phyloP scores from a whole-genome alignment of 2,888 invertebrate genomes.

The Apodemia hepburni region DNA sequence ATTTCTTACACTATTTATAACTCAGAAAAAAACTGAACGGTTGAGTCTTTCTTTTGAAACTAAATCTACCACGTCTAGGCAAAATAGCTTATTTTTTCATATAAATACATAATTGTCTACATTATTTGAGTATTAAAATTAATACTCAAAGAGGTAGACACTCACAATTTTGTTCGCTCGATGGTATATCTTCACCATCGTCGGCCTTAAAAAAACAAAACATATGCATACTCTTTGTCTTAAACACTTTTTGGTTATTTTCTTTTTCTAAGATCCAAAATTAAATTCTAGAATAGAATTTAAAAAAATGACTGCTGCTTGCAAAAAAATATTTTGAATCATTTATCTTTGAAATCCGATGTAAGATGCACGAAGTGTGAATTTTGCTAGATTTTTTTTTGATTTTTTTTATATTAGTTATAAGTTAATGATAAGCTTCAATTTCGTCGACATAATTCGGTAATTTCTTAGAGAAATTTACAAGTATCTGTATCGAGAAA shows the following conservation, averaged over 20 bases:
- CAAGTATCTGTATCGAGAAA: slow-evolving; percentile 46
- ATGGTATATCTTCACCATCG: too few species aligned
- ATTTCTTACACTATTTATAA: too few species aligned
- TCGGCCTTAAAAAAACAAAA: too few species aligned
- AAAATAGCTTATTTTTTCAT: too few species aligned
- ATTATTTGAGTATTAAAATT: too few species aligned
- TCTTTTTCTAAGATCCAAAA: background rate
- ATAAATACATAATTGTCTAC: too few species aligned
- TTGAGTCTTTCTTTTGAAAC: too few species aligned
- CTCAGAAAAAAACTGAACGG: too few species aligned
- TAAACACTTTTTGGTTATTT: background rate
- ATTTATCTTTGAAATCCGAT: slow-evolving; percentile 47
- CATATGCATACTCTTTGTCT: too few species aligned
- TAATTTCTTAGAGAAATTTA: slow-evolving; percentile 52
- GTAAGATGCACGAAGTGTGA: slow-evolving; percentile 62
- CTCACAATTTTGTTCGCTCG: too few species aligned
- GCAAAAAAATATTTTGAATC: background rate
- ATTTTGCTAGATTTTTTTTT: slow-evolving; percentile 31
- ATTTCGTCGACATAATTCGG: slow-evolving; percentile 45
- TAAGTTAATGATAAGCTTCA: slow-evolving; percentile 73
- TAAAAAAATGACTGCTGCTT: slow-evolving; percentile 35
- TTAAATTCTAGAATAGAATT: slow-evolving; percentile 52
- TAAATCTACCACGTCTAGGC: too few species aligned
- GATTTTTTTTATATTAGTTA: slow-evolving; percentile 53
- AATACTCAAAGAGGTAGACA: too few species aligned